Conservation (phyloP, 2,797 vertebrate species). For the Brachymystax lenok region DNA sequence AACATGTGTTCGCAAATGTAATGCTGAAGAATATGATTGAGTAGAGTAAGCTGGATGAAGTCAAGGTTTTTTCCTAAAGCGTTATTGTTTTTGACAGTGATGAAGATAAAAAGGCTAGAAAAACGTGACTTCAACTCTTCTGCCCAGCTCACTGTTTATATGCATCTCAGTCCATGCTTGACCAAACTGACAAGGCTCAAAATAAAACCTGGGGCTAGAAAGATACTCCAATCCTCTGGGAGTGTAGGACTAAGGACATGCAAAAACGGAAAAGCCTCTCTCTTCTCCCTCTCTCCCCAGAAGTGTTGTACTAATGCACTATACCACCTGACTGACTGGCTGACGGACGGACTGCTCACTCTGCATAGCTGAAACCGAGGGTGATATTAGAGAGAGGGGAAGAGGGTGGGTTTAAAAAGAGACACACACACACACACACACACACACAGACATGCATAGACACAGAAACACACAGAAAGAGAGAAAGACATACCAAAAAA, state of each 20-base stretch:
- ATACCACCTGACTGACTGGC: neutral
- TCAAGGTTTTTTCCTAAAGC: too few relatives aligned
- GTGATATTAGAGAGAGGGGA: neutral
- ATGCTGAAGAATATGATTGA: too few relatives aligned
- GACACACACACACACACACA: too few relatives aligned
- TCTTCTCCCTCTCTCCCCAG: neutral
- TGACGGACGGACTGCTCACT: slow-evolving; percentile 7
- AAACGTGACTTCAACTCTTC: too few relatives aligned
- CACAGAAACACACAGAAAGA: neutral
- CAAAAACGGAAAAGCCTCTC: neutral
- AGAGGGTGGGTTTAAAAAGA: neutral
- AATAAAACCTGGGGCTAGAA: neutral
- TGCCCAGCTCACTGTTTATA: too few relatives aligned
- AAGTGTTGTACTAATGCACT: slow-evolving; percentile 6
- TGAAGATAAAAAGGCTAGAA: too few relatives aligned
- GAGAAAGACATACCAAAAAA: neutral
- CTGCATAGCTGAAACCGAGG: neutral
- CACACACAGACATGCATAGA: neutral
- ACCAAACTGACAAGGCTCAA: neutral
- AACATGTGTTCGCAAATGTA: too few relatives aligned
- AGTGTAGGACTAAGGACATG: neutral
- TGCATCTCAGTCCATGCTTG: too few relatives aligned
- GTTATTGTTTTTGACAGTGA: too few relatives aligned
- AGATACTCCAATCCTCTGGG: neutral
- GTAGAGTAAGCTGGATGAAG: too few relatives aligned